Conservation (phyloP, 1,140 invertebrate species). For the Drosophila guanche region DNA sequence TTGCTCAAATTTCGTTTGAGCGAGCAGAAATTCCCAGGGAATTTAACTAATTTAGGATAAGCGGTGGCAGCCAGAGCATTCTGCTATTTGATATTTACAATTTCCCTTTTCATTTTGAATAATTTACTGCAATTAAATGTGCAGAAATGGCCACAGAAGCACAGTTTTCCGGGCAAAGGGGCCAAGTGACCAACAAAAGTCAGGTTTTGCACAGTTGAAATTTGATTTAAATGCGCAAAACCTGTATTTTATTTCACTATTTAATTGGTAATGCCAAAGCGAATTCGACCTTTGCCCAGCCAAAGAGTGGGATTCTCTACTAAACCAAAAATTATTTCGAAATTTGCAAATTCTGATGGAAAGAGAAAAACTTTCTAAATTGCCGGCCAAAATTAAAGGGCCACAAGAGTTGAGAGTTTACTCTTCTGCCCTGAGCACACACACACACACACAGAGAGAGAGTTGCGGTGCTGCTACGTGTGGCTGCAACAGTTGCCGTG, state of each 20-base stretch:
- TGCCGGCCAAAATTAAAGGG: slow-evolving; percentile 64
- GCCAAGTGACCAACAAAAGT: background rate
- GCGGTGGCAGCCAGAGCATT: too few relatives aligned
- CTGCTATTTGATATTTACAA: too few relatives aligned
- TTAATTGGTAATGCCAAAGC: slow-evolving; percentile 12
- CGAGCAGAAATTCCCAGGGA: too few relatives aligned
- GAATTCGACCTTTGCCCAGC: slow-evolving; percentile 7
- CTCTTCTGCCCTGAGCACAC: slow-evolving; percentile 36
- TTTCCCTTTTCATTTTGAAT: too few relatives aligned
- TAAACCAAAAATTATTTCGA: slow-evolving; percentile 23
- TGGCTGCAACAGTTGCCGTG: slow-evolving; percentile 63
- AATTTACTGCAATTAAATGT: too few relatives aligned
- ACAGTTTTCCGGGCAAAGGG: too few relatives aligned
- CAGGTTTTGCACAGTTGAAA: background rate
- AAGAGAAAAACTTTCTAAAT: slow-evolving; percentile 51
- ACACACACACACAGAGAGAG: slow-evolving; percentile 8
- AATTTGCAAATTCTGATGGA: slow-evolving; percentile 37
- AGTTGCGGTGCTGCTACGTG: slow-evolving; percentile 17
- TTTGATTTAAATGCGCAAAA: slow-evolving; percentile 7
- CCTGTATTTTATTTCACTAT: background rate
- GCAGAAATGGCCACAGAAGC: too few relatives aligned
- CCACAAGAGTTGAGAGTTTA: slow-evolving; percentile 36
- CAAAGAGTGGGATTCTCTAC: background rate
- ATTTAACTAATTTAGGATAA: too few relatives aligned
- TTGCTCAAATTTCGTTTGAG: slow-evolving; percentile 48